Conservation (phyloP, 2,888 invertebrate genomes). For the Ectemnius cavifrons region DNA sequence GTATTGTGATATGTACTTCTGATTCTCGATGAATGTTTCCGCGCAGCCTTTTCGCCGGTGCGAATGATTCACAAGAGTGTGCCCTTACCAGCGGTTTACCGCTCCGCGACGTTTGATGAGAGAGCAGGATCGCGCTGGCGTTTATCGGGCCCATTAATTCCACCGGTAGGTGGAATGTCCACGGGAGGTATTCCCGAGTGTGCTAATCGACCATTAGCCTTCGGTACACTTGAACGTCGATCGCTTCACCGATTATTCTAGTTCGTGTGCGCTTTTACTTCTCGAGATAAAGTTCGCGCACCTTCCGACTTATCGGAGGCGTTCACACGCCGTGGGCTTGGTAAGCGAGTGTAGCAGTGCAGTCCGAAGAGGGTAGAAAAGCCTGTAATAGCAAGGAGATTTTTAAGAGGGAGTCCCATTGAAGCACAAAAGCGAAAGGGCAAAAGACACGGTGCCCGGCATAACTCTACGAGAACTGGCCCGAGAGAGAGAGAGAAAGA, state of each 20-base stretch:
- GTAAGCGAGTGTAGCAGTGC: not conserved
- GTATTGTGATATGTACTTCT: too few relatives aligned
- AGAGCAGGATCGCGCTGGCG: too few relatives aligned
- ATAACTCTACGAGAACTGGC: constrained; percentile 66
- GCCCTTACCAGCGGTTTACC: too few relatives aligned
- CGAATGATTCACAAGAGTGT: too few relatives aligned
- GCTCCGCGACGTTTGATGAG: too few relatives aligned
- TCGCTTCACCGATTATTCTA: too few relatives aligned
- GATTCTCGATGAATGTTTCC: too few relatives aligned
- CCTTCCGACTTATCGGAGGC: too few relatives aligned
- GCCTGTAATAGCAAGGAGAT: not conserved
- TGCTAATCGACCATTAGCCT: constrained; percentile 6
- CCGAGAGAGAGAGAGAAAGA: constrained; percentile 33
- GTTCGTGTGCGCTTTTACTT: not conserved
- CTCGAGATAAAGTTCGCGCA: not conserved
- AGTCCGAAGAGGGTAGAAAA: not conserved
- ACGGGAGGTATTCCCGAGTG: not conserved
- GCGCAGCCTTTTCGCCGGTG: too few relatives aligned
- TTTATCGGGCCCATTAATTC: constrained; percentile 8
- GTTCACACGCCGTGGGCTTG: too few relatives aligned
- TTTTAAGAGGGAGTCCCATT: constrained; percentile 6
- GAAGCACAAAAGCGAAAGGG: constrained; percentile 19
- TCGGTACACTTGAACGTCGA: not conserved
- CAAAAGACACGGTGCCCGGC: constrained; percentile 44
- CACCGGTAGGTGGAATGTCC: not conserved